Evolutionary conservation across 2,888 invertebrate species (phyloP).

Genomic region (Pandemis heparana): DNA sequence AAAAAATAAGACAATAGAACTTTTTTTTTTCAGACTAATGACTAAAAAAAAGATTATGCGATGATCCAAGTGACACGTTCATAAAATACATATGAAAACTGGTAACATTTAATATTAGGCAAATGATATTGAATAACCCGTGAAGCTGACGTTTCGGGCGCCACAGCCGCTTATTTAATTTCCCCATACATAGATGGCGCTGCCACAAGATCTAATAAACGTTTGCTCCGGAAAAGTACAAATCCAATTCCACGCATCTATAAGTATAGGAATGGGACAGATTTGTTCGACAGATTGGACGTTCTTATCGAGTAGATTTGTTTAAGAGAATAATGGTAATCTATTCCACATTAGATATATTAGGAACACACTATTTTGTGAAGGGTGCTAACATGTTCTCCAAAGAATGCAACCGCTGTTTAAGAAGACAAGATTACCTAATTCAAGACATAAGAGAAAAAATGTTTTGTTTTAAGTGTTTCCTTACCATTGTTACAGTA

Average conservation of each 20-base stretch:
- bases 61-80: too few species aligned
- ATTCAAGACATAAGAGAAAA: too few species aligned
- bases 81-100: background rate
- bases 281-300: conserved; percentile 44
- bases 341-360: conserved; percentile 11
- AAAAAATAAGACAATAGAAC: too few species aligned
- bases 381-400: conserved; percentile 12
- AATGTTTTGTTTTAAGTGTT: too few species aligned
- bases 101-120: background rate
- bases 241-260: conserved; percentile 60
- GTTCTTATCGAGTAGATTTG: conserved; percentile 19
- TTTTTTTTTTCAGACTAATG: too few species aligned
- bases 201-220: conserved; percentile 61
- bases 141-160: conserved; percentile 38
- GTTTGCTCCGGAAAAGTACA: conserved; percentile 47
- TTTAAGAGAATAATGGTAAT: conserved; percentile 22
- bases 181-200: conserved; percentile 67
- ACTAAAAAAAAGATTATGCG: too few species aligned
- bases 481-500: too few species aligned
- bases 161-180: conserved; percentile 55
- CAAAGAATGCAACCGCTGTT: background rate
- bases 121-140: conserved; percentile 1
- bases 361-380: conserved; percentile 4
- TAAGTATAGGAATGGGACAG: conserved; percentile 52
- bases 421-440: background rate